phyloP scores from a whole-genome alignment of 2,888 invertebrate species.

The Busseola fusca region DNA sequence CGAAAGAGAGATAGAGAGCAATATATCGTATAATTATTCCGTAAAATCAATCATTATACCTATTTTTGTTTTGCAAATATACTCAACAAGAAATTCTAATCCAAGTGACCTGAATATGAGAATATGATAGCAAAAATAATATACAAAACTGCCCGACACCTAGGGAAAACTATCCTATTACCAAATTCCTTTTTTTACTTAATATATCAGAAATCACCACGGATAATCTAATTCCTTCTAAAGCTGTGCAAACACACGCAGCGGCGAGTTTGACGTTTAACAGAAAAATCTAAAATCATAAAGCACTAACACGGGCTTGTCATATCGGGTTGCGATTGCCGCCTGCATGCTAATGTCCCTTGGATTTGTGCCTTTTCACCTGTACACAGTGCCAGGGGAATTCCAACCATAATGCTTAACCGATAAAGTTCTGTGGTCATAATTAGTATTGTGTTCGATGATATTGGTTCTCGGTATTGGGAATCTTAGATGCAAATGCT shows the following conservation, averaged over 20 bases:
- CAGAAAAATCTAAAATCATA: conserved; percentile 88
- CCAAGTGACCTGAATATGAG: background rate
- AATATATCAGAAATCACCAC: no score
- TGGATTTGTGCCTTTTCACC: conserved; percentile 34
- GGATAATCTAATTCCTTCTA: conserved; percentile 52
- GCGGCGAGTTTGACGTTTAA: conserved; percentile 87
- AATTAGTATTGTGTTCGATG: conserved; percentile 6
- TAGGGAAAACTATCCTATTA: no score
- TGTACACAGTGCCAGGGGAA: conserved; percentile 28
- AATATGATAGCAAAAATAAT: background rate
- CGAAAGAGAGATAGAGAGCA: background rate
- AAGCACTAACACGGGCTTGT: conserved; percentile 81
- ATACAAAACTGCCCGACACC: no score
- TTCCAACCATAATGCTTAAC: conserved; percentile 13
- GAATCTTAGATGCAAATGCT: conserved; percentile 27
- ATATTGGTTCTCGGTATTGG: conserved; percentile 51
- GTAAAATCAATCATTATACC: background rate
- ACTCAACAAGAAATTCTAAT: no score
- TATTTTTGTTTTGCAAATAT: background rate
- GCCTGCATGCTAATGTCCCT: conserved; percentile 82
- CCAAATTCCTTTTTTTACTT: no score
- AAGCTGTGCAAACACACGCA: conserved; percentile 65
- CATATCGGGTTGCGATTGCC: conserved; percentile 86
- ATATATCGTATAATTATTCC: background rate
- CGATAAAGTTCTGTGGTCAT: background rate